Base-by-base conservation (phyloP, 2,888 invertebrate species). In the Luperina nickerlii region DNA sequence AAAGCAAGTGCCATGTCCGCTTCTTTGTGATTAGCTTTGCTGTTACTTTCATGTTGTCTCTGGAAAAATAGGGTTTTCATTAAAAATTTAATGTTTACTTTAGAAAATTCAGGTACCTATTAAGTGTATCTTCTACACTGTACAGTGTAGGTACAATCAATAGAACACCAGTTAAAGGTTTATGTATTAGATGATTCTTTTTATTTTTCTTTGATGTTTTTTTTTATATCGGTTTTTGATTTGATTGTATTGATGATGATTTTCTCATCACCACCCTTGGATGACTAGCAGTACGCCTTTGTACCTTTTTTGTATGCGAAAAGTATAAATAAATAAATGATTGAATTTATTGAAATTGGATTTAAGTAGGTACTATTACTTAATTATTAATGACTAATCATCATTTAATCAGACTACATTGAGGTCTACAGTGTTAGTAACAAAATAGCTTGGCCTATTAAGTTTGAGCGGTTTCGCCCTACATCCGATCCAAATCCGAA, bases 11-110 rank as follows among this genome's bases (percentile, higher is more conserved):
- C 90, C 91, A 98, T 97, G 74, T 97, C 95, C 0, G 97, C 98
- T 95, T 98, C 98, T 84, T 97, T 96, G 78, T 92, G 86, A 93
- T 98, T 98, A 32, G 95, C 95, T 86, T 97, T 97, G 85, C 97
- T 98, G 57, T 95, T 94, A 54, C 48, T 78, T 13, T 88, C 89
- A 68, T 96, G 96, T 62, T 97, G 89, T 57, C 72, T 76, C 96
- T 97, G 84, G 18, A 82, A 79, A 62, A 60, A 60, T 45, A 45
- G 18, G 1, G 27, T 7, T 32, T 54, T 32, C 2, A 48, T 57
- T 42, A n/a, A 8, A 32, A n/a, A 8, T 68, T 27, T 32, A 24
- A 38, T 27, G 27, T 7, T 57, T n/a, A 63, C 45, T 42, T 60
- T 13, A 60, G 5, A 42, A 38, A 62, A 62, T 45, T 54, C 27